Evolutionary conservation across 2,113 vertebrate species (phyloP).

Genomic region (Hucho hucho): DNA sequence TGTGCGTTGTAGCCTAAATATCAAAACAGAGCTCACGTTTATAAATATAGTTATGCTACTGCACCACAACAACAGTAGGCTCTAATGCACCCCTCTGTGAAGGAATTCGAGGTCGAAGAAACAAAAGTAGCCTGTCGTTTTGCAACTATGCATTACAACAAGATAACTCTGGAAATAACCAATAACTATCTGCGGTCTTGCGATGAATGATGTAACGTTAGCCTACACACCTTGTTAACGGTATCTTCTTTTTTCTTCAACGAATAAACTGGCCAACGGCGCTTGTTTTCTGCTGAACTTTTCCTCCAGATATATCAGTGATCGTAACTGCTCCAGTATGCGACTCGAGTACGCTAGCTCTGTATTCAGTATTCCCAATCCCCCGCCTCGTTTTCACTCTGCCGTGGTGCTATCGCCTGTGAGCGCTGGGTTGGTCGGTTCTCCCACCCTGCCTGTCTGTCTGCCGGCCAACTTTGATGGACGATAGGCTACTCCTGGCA

Average conservation of each 20-base stretch:
- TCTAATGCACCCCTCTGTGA: no score
- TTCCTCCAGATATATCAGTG: conserved; percentile 2
- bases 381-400: conserved; percentile 42
- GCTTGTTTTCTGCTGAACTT: conserved; percentile 5
- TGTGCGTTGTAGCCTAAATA: no score
- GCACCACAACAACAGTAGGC: no score
- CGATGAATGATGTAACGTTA: background rate
- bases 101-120: background rate
- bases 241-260: background rate
- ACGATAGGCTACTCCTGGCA: background rate
- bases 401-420: background rate
- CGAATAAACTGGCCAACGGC: background rate
- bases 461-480: conserved; percentile 17
- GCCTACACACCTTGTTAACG: conserved; percentile 38
- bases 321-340: conserved; percentile 18
- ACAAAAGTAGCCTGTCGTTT: conserved; percentile 25
- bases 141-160: conserved; percentile 65
- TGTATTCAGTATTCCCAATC: conserved; percentile 41
- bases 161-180: conserved; percentile 53
- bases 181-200: conserved; percentile 12
- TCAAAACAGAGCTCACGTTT: no score
- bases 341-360: conserved; percentile 11
- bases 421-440: background rate
- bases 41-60: no score
- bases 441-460: conserved; percentile 8